Percentiles rank a stretch among this genome's conserved stretches.
These are phyloP conservation scores for Eufriesea mexicana DNA, from an alignment of 1,140 invertebrate species.

Conservation along the genomic window DNA sequence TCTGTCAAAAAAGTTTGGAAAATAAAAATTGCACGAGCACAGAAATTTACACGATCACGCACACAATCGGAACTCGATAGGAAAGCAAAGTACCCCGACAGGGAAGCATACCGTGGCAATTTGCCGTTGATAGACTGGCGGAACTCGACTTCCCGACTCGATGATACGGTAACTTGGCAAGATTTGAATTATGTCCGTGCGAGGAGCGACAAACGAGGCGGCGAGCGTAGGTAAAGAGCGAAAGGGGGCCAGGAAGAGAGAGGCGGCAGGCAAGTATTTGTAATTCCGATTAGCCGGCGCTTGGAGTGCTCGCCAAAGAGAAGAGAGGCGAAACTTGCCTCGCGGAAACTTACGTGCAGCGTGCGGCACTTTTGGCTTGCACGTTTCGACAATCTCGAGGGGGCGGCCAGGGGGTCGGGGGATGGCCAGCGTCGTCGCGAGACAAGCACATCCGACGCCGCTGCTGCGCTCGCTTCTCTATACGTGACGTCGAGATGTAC, in stretches of 20 bases:
- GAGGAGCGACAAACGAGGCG: conserved; percentile 50
- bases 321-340: conserved; percentile 76
- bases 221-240: conserved; percentile 40
- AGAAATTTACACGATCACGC: too few relatives aligned
- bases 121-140: background rate
- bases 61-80: background rate
- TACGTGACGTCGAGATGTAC: conserved; percentile 79
- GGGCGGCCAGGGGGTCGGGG: conserved; percentile 22
- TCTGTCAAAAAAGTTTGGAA: too few relatives aligned
- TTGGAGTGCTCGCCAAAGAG: conserved; percentile 57
- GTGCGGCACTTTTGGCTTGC: conserved; percentile 77
- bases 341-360: conserved; percentile 75
- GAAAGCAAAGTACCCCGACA: background rate
- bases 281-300: conserved; percentile 79
- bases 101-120: background rate
- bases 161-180: conserved; percentile 4
- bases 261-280: conserved; percentile 70
- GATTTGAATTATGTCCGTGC: conserved; percentile 25
- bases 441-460: conserved; percentile 51
- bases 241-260: background rate
- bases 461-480: conserved; percentile 62
- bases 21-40: too few relatives aligned
- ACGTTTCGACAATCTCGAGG: conserved; percentile 71
- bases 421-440: conserved; percentile 53
- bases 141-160: background rate